Percentiles rank a stretch among this genome's conserved stretches.
Conservation (phyloP, 2,888 invertebrate species). For the Philereme transversata region DNA sequence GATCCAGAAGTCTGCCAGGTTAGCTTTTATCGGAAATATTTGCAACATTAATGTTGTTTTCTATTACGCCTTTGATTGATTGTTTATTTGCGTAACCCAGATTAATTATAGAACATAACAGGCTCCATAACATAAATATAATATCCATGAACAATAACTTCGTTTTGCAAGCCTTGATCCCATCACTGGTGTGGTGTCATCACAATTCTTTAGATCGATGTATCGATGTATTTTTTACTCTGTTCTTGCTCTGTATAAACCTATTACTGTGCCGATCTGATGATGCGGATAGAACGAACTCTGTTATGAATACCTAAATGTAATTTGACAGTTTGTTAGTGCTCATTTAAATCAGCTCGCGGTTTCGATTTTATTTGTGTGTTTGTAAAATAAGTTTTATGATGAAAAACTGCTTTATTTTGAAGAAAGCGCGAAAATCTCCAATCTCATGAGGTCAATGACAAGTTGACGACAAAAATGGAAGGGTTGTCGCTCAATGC, state of each 20-base stretch:
- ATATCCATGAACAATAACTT: conserved; percentile 10
- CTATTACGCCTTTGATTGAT: conserved; percentile 38
- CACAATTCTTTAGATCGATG: conserved; percentile 4
- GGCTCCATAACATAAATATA: conserved; percentile 14
- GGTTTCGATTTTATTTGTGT: too few relatives aligned
- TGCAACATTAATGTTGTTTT: conserved; percentile 32
- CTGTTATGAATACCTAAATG: too few relatives aligned
- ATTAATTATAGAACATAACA: conserved; percentile 30
- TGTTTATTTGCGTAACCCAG: conserved; percentile 34
- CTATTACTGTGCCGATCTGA: too few relatives aligned
- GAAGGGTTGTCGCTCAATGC: conserved; percentile 46
- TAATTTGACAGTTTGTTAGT: too few relatives aligned
- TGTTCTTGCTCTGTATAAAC: neutral
- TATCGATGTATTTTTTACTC: conserved; percentile 8
- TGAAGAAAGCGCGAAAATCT: conserved; percentile 51
- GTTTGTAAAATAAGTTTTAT: too few relatives aligned
- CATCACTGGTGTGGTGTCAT: neutral
- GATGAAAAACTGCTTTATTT: conserved; percentile 8
- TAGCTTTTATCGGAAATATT: conserved; percentile 32
- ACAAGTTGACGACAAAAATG: conserved; percentile 49
- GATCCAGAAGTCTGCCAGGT: conserved; percentile 29
- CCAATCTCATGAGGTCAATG: conserved; percentile 51
- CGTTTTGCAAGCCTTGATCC: conserved; percentile 12
- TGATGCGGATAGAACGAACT: too few relatives aligned
- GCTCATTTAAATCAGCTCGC: too few relatives aligned